A percentile compares a stretch with the other conserved stretches of the same genome.
phyloP scores from a whole-genome alignment of 2,888 invertebrate species.

The Melieria picta region DNA sequence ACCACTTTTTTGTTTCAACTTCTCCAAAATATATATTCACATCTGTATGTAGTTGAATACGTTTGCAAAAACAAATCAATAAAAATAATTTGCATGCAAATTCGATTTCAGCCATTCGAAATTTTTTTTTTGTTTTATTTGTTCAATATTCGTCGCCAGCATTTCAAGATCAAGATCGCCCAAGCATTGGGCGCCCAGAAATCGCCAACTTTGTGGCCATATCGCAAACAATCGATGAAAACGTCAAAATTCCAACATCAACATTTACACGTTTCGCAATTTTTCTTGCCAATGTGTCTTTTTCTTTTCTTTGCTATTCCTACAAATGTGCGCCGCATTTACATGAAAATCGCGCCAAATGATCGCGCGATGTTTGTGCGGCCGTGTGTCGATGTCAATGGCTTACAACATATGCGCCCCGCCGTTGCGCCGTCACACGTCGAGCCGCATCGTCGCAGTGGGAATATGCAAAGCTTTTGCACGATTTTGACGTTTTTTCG shows the following conservation, averaged over 20 bases:
- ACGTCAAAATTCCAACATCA: neutral
- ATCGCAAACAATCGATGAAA: neutral
- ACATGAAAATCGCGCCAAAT: too few relatives aligned
- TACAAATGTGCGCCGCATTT: neutral
- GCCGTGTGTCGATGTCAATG: too few relatives aligned
- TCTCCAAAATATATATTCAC: too few relatives aligned
- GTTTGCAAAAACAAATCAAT: neutral
- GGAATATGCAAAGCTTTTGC: slow-evolving; percentile 42
- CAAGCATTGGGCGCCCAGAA: neutral
- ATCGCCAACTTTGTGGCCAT: neutral
- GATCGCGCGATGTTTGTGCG: too few relatives aligned
- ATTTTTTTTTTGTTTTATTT: slow-evolving; percentile 6
- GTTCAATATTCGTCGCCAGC: neutral
- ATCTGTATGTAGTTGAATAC: too few relatives aligned
- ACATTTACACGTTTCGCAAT: too few relatives aligned
- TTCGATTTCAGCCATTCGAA: too few relatives aligned
- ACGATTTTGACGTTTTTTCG: slow-evolving; percentile 36
- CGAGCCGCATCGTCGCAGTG: neutral
- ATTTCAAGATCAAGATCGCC: slow-evolving; percentile 38
- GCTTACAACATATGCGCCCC: too few relatives aligned
- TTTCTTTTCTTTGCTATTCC: neutral
- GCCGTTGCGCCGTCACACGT: neutral
- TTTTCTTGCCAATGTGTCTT: too few relatives aligned
- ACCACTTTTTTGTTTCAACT: too few relatives aligned
- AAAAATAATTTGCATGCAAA: slow-evolving; percentile 6